Base-by-base conservation (phyloP, 2,113 vertebrate species). In the Puffinus mauretanicus region DNA sequence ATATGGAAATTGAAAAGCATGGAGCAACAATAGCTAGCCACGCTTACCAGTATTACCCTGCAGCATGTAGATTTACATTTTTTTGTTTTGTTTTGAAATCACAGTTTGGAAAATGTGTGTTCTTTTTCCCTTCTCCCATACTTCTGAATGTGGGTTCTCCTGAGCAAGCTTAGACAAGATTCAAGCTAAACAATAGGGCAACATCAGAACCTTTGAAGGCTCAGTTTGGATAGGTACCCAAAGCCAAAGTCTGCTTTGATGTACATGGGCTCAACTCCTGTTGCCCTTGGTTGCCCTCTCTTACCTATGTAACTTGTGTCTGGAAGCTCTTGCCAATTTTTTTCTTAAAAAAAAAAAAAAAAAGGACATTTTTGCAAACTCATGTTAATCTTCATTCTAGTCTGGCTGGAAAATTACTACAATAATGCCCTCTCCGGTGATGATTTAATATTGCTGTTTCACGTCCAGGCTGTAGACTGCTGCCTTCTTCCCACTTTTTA, bases 21-120 rank as follows among this genome's bases (percentile, higher is more conserved):
- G 84, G 85, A 95, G 72, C 70, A 96, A 94, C 88, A 96, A 94
- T 95, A 95, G 92, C 92, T 94, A 96, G 87, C 93, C 90, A 96
- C 90, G 92, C 96, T 96, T 96, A 94, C 95, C 85, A 88, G 87
- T 91, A 94, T 95, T 96, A 88, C 86, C 96, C 96, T 94, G 87
- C 55, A 94, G 97, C 92, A 58, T 88, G 66, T 94, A 94, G 92
- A 97, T 96, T 97, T 96, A 88, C 93, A 97, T 96, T 95, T 97
- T 97, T 97, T 94, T 94, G 88, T 94, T 97, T 96, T 95, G 95
- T 95, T 97, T 97, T 96, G 80, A 93, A 97, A 95, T 96, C 62
- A 61, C 49, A 67, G 85, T 94, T 87, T 94, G 93, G 96, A 95
- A 97, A 91, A 93, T 95, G 79, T 76, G 52, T 96, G 82, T 96